Conservation (phyloP, 1,140 invertebrate genomes). For the Sitobion miscanthi region DNA sequence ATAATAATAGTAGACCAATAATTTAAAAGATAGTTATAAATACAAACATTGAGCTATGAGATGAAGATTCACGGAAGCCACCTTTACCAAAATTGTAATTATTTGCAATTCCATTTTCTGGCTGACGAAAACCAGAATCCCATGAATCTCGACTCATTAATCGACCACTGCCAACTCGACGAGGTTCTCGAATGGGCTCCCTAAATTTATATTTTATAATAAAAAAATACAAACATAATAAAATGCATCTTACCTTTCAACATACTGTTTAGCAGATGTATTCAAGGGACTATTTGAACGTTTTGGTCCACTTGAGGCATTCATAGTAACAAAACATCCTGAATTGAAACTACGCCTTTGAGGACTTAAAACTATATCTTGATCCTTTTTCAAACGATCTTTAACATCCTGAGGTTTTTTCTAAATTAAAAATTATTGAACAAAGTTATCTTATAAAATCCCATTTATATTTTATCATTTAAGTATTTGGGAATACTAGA, state of each 20-base stretch:
- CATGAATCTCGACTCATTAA: slow-evolving; percentile 72
- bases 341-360: slow-evolving; percentile 83
- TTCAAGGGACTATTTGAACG: slow-evolving; percentile 60
- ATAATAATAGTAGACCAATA: not conserved
- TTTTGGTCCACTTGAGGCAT: slow-evolving; percentile 57
- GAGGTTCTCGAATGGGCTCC: slow-evolving; percentile 58
- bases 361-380: slow-evolving; percentile 82
- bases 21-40: not conserved
- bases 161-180: slow-evolving; percentile 79
- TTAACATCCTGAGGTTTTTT: slow-evolving; percentile 75
- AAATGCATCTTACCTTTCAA: slow-evolving; percentile 50
- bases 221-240: slow-evolving; percentile 33
- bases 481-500: not conserved
- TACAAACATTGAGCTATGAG: slow-evolving; percentile 47
- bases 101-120: slow-evolving; percentile 46
- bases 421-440: slow-evolving; percentile 59
- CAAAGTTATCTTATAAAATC: not conserved
- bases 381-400: slow-evolving; percentile 80
- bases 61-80: slow-evolving; percentile 59
- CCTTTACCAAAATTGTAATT: slow-evolving; percentile 63
- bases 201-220: slow-evolving; percentile 10
- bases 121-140: slow-evolving; percentile 48
- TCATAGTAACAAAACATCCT: slow-evolving; percentile 73
- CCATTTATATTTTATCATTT: not conserved
- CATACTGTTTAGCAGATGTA: slow-evolving; percentile 51